Evolutionary conservation across 2,888 invertebrate species (phyloP), one percentile per base, ranked within the genome.

Genomic region (Rhingia campestris): DNA sequence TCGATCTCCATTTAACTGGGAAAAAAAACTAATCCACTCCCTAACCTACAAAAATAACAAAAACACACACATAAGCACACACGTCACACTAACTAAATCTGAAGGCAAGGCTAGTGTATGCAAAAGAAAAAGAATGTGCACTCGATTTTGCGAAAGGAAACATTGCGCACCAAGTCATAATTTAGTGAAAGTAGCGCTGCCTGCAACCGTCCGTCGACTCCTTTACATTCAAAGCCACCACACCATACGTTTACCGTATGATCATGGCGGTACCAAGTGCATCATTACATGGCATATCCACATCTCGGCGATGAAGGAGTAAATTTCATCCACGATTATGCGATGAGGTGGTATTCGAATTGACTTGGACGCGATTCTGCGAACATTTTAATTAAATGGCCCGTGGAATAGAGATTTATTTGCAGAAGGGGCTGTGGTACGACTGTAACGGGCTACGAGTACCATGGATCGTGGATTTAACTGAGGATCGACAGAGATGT

Each of bases 301-400:
- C 79, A 74, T 79, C 74, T 64, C 64, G 63, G 47, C 30, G 37
- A 30, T 12, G 67, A 47, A 45, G 58, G 75, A 74, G 75, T 84
- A 80, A 74, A 84, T 84, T 80, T 80, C 49, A 47, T 53, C 84
- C 66, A 56, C 32, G 73, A 64, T 37, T 70, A 10, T 49, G 22
- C 56, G n/a, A 39, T 12, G 73, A 67, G 70, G 67, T 81, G 77
- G 73, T 81, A 70, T 64, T 51, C 58, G 51, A 72, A 74, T 54
- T 66, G 69, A 74, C 73, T 75, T 63, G 30, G 79, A 73, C 56
- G 22, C 22, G 67, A 66, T 74, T 74, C 70, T 56, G 54, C 77
- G 87, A 88, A 89, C 88, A 88, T 88, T 89, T 89, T 88, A 88
- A 89, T 88, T 88, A 88, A 89, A 88, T 88, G 86, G 87, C 86